A percentile compares a stretch with the other conserved stretches of the same genome.
phyloP scores from a whole-genome alignment of 2,113 vertebrate species.

The Mormyrus lacerda region DNA sequence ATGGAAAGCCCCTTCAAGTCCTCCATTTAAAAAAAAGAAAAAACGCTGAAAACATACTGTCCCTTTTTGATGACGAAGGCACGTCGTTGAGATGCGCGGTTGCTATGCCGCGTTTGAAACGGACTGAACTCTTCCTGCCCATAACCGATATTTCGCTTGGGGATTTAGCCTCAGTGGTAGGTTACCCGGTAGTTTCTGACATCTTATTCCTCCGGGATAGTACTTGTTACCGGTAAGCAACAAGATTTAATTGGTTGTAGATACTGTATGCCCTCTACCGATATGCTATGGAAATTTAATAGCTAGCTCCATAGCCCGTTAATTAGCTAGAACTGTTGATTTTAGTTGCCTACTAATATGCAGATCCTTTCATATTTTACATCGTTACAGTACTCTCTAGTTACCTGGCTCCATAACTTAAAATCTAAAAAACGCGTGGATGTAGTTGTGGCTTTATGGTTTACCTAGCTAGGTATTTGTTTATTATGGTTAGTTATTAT shows the following conservation, averaged over 20 bases:
- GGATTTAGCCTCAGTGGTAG: neutral
- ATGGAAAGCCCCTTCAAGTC: neutral
- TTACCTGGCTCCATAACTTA: neutral
- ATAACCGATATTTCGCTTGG: neutral
- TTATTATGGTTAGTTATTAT: neutral
- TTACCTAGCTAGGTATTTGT: neutral
- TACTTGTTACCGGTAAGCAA: slow-evolving; percentile 1
- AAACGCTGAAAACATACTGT: neutral
- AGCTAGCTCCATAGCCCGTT: neutral
- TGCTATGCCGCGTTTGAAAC: slow-evolving; percentile 25
- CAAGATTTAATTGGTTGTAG: neutral
- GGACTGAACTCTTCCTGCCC: neutral
- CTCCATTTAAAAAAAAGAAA: neutral
- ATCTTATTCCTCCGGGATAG: neutral
- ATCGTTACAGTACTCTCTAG: neutral
- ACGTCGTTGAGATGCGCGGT: neutral
- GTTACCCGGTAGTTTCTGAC: neutral
- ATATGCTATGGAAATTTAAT: neutral
- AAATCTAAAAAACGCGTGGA: neutral
- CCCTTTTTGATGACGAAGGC: slow-evolving; percentile 8
- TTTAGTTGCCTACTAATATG: neutral
- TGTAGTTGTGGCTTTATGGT: neutral
- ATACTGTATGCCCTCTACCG: neutral
- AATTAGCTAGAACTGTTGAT: neutral
- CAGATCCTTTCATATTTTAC: neutral